A percentile compares a stretch with the other conserved stretches of the same genome.
These are phyloP conservation scores for Pteronura brasiliensis DNA, from an alignment of 2,113 vertebrate genomes.

Conservation along the genomic window DNA sequence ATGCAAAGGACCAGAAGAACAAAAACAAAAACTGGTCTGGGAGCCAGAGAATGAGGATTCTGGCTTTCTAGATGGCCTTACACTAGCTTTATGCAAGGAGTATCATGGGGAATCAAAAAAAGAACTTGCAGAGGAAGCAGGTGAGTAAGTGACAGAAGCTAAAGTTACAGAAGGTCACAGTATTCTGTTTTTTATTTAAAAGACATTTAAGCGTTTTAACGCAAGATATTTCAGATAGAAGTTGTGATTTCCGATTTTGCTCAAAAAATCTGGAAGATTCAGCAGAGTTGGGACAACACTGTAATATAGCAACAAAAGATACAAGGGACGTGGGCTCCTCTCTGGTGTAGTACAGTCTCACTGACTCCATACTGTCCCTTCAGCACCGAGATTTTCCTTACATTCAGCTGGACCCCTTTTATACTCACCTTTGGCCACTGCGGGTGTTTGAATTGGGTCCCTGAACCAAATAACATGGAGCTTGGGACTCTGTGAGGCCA, in stretches of 20 bases:
- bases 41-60: background rate
- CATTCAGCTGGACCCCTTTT: background rate
- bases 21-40: background rate
- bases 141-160: background rate
- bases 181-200: background rate
- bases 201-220: background rate
- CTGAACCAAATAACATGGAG: background rate
- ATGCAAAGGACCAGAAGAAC: background rate
- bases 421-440: background rate
- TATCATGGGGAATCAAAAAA: no score
- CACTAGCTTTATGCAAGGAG: background rate
- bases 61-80: background rate
- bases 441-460: background rate
- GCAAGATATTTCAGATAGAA: background rate
- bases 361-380: rapidly evolving
- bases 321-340: background rate
- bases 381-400: background rate
- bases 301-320: background rate
- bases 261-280: background rate
- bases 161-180: background rate
- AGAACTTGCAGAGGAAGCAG: background rate
- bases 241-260: background rate
- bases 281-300: background rate
- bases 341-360: rapidly evolving
- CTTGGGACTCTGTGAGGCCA: no score